Conservation (phyloP, 1,140 invertebrate species). For the Microplitis demolitor region DNA sequence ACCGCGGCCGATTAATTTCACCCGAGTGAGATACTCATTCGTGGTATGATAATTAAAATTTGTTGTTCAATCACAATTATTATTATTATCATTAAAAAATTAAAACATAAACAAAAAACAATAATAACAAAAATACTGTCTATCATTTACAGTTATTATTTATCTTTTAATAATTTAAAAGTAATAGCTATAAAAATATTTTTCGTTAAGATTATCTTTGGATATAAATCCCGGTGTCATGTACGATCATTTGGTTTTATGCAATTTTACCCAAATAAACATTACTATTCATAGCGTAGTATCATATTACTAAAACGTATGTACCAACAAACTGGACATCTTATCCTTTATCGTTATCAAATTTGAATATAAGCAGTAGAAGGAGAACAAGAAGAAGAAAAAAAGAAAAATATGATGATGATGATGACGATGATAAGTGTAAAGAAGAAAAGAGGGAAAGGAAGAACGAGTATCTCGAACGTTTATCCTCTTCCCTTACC, state of each 20-base stretch:
- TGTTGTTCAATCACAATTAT: constrained; percentile 4
- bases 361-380: background rate
- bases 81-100: background rate
- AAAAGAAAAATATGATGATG: background rate
- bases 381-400: background rate
- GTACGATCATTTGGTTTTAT: too few relatives aligned
- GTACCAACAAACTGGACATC: background rate
- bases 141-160: too few relatives aligned
- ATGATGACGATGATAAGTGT: too few relatives aligned
- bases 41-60: constrained; percentile 14
- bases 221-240: too few relatives aligned
- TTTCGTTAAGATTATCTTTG: background rate
- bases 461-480: background rate
- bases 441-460: background rate
- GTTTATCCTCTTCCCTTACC: constrained; percentile 2
- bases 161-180: too few relatives aligned
- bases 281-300: constrained; percentile 43
- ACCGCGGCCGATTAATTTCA: constrained; percentile 17
- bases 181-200: too few relatives aligned
- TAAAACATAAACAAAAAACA: too few relatives aligned
- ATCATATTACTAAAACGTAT: constrained; percentile 34
- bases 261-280: background rate
- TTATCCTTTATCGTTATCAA: background rate
- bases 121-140: too few relatives aligned
- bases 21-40: background rate